Evolutionary conservation across 2,797 vertebrate species (phyloP).

Genomic region (Siniperca obscura): DNA sequence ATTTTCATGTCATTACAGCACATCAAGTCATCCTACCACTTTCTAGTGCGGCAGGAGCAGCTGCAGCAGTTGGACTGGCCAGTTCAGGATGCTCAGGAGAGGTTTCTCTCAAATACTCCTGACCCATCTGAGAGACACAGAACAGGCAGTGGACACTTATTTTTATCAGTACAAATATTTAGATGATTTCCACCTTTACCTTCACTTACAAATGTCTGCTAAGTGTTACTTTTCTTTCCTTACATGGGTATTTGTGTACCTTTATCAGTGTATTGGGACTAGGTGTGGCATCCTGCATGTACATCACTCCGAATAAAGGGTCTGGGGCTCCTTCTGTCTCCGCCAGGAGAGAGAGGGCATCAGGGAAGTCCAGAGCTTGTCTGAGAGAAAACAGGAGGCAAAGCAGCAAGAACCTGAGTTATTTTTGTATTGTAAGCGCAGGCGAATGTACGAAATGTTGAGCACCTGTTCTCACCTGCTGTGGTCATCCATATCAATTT

Average conservation of each 20-base stretch:
- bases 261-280: constrained; percentile 83
- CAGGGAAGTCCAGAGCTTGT: constrained; percentile 73
- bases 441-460: not conserved
- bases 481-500: constrained; percentile 82
- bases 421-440: not conserved
- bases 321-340: constrained; percentile 84
- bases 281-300: constrained; percentile 72
- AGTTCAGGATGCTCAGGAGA: constrained; percentile 37
- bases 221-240: not conserved
- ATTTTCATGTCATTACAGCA: constrained; percentile 8
- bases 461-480: constrained; percentile 78
- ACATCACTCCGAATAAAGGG: constrained; percentile 89
- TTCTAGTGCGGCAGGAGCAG: constrained; percentile 30
- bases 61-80: constrained; percentile 29
- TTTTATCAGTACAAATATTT: not conserved
- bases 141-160: not conserved
- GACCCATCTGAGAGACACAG: constrained; percentile 59
- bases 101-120: constrained; percentile 33
- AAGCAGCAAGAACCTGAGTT: not conserved
- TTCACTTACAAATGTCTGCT: not conserved
- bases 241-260: constrained; percentile 64
- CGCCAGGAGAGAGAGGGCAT: constrained; percentile 81
- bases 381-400: constrained; percentile 58
- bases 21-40: constrained; percentile 53
- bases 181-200: not conserved